Evolutionary conservation across 2,113 vertebrate genomes (phyloP), one percentile per base, ranked within the genome.

Genomic region (Hassar affinis): DNA sequence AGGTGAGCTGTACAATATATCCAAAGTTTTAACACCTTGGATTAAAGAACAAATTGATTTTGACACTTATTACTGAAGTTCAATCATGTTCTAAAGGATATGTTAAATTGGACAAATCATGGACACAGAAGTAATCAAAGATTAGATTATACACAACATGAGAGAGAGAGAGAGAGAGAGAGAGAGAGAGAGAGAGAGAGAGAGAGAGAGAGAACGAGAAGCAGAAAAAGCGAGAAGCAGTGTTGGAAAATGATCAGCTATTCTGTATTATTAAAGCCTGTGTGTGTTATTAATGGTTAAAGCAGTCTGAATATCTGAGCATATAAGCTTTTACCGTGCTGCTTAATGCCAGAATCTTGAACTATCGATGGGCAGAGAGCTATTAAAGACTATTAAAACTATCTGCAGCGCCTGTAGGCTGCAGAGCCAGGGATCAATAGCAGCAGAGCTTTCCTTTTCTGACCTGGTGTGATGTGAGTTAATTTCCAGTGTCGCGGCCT

Each of bases 201-300:
- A 27, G n/a, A 54, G 52, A 71, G 6, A n/a, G n/a, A n/a, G n/a
- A n/a, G n/a, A n/a, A n/a, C 56, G 20, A 14, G 27, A 27, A 25
- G 20, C 3, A 47, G 27, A 6, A 10, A 20, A 18, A 68, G 14
- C 56, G 20, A 14, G 27, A 27, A 25, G 20, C 3, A 47, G 27
- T 54, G 64, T n/a, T 74, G 80, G 80, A 72, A 82, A 82, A 72
- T n/a, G 15, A 56, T 74, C 47, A 33, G 27, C 54, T 74, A 74
- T 75, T 76, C 66, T 54, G 42, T 66, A 62, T 56, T 61, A 86
- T 83, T 82, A 74, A 77, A 80, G 71, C 17, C 68, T 86, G 79
- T 35, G 64, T 78, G 64, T 84, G 82, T 78, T 86, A 84, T 84
- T 86, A 84, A 84, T 81, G 54, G 82, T 84, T 84, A 86, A 84